These are phyloP conservation scores for Bos taurus DNA, from an alignment of 2,113 vertebrate species.

Conservation along the genomic window DNA sequence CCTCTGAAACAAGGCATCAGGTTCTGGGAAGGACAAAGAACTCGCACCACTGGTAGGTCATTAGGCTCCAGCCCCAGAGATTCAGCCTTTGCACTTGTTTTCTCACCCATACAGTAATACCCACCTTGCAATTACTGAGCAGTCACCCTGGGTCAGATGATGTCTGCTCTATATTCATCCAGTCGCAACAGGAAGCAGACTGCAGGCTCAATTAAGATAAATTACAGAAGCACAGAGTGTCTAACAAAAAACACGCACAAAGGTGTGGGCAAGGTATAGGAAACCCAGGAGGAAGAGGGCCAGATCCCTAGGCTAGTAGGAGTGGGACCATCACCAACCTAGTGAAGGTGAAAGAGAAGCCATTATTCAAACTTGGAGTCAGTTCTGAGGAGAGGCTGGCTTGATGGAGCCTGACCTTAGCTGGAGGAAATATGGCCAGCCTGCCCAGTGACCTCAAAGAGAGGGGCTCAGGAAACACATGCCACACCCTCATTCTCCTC, in stretches of 20 bases:
- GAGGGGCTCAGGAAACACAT: neutral
- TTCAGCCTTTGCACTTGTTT: neutral
- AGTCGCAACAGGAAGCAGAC: neutral
- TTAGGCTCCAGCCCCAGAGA: neutral
- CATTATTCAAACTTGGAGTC: neutral
- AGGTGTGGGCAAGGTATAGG: neutral
- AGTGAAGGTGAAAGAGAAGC: neutral
- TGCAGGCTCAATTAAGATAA: neutral
- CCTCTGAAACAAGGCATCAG: neutral
- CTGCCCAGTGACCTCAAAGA: neutral
- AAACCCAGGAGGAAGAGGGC: neutral
- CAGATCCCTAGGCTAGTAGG: neutral
- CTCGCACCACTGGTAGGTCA: neutral
- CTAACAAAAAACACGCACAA: neutral
- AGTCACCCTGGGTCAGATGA: neutral
- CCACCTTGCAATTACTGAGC: neutral
- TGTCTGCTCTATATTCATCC: neutral
- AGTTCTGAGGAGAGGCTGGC: neutral
- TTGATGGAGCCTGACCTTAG: neutral
- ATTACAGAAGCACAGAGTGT: neutral
- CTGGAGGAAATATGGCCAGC: neutral
- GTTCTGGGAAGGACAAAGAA: neutral
- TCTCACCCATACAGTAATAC: neutral
- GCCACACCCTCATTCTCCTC: neutral
- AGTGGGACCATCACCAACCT: neutral